These are phyloP conservation scores for Sphenopsis melanotis DNA, from an alignment of 2,797 vertebrate genomes.

Conservation along the genomic window DNA sequence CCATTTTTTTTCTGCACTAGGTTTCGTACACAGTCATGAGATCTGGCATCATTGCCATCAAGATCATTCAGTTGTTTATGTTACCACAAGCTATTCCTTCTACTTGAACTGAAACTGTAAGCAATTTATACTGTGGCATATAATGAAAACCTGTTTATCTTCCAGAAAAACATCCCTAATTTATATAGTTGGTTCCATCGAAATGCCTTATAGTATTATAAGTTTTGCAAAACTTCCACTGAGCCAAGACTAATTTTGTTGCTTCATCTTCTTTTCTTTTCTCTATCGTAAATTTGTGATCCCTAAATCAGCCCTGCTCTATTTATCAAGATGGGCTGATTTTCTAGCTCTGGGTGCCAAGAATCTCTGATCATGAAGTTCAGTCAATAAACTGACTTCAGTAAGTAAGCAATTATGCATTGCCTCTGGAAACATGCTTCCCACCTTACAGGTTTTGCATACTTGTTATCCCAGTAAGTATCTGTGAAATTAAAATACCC, in stretches of 20 bases:
- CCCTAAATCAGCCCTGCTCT: constrained; percentile 22
- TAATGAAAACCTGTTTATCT: constrained; percentile 15
- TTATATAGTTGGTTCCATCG: not conserved
- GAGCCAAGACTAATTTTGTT: not conserved
- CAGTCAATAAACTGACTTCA: constrained; percentile 72
- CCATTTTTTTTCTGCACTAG: constrained; percentile 53
- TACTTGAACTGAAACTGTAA: not conserved
- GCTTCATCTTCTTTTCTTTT: not conserved
- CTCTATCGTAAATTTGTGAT: constrained; percentile 6
- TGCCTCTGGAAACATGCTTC: constrained; percentile 68
- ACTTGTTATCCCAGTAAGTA: constrained; percentile 72
- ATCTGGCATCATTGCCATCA: constrained; percentile 3
- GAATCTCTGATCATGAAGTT: constrained; percentile 64
- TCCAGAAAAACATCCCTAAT: not conserved
- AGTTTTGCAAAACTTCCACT: not conserved
- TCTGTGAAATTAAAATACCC: constrained; percentile 70
- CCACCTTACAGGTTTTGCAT: constrained; percentile 70
- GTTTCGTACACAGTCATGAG: constrained; percentile 8
- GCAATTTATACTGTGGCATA: not conserved
- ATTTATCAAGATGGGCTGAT: constrained; percentile 56
- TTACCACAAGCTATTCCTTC: constrained; percentile 51
- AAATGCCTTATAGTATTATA: not conserved
- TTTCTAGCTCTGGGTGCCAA: constrained; percentile 54
- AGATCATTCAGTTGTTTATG: constrained; percentile 20
- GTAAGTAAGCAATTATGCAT: constrained; percentile 72